Base-by-base conservation (phyloP, 2,888 invertebrate species). In the Calameuta idolon region DNA sequence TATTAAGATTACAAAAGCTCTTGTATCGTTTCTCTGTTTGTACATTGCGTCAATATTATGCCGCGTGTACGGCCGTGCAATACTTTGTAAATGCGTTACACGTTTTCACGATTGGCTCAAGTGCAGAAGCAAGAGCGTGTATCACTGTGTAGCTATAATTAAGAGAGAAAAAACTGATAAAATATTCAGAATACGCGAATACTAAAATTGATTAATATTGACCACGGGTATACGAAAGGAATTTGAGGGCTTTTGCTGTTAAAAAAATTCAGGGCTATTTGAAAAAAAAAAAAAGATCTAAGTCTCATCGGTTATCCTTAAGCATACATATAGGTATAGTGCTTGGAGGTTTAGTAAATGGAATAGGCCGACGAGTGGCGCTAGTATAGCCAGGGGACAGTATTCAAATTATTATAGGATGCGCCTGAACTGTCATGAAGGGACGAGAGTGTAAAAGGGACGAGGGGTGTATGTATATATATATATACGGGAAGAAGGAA, bases 331-430 rank as follows among this genome's bases (percentile, higher is more conserved):
- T 55, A 23, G 9, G 23, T 55, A 23, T 9, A 23, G 23, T 23
- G 23, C 55, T 23, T 9, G 9, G 23, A 55, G 55, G 55, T 1
- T 23, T 55, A 55, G 5, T 55, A 5, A 1, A 9, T 9, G 55
- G 55, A 55, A 55, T 55, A 55, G 23, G 23, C 55, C 55, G 34
- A 11, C 35, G 34, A 74, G 35, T 75, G 69, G n/a, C 34, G 55
- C 31, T 30, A 68, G 55, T 55, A 9, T 55, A 76, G 76, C 40
- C 34, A 34, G n/a, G 34, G 34, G 69, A 73, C 35, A 80, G 81
- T 82, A 85, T 85, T 85, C 81, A 83, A 85, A 85, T 85, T 84
- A 35, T 35, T 35, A 35, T 12, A 84, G 76, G 80, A 80, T 77
- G 77, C 69, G 82, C 83, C 55, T 23, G 55, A 9, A 82, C 85